Evolutionary conservation across 2,888 invertebrate species (phyloP).

Genomic region (Gnatocerus cornutus): DNA sequence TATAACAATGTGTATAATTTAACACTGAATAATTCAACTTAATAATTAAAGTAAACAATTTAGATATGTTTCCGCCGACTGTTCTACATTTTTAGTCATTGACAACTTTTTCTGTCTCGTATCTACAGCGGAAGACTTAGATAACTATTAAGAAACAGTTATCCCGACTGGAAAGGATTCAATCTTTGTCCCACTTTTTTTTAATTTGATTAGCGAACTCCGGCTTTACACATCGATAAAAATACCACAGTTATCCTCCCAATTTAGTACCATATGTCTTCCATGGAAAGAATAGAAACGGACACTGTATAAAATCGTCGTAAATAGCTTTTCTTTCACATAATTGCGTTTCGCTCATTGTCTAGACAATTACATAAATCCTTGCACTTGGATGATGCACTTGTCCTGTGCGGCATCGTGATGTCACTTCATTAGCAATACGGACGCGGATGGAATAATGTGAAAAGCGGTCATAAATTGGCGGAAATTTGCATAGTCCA

Average conservation of each 20-base stretch:
- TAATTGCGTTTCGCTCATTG: slow-evolving; percentile 27
- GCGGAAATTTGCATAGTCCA: slow-evolving; percentile 55
- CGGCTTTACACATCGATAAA: neutral
- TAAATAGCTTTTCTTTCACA: slow-evolving; percentile 10
- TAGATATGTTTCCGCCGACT: neutral
- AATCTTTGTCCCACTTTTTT: slow-evolving; percentile 41
- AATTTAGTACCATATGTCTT: neutral
- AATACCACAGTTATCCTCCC: neutral
- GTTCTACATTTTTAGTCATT: slow-evolving; percentile 8
- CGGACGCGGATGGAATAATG: slow-evolving; percentile 37
- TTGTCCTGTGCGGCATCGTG: slow-evolving; percentile 27
- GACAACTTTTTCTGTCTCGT: slow-evolving; percentile 5
- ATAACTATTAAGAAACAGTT: slow-evolving; percentile 35
- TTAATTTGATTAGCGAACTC: slow-evolving; percentile 30
- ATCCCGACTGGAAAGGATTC: slow-evolving; percentile 25
- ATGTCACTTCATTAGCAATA: slow-evolving; percentile 37
- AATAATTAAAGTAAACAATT: neutral
- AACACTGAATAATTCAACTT: neutral
- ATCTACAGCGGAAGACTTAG: neutral
- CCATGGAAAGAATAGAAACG: neutral
- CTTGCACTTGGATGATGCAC: slow-evolving; percentile 41
- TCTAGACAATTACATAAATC: slow-evolving; percentile 40
- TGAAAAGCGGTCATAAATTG: slow-evolving; percentile 41
- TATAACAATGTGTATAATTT: neutral
- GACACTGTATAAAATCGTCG: neutral